Evolutionary conservation across 2,113 vertebrate species (phyloP).

Genomic region (Poeciliopsis retropinna): DNA sequence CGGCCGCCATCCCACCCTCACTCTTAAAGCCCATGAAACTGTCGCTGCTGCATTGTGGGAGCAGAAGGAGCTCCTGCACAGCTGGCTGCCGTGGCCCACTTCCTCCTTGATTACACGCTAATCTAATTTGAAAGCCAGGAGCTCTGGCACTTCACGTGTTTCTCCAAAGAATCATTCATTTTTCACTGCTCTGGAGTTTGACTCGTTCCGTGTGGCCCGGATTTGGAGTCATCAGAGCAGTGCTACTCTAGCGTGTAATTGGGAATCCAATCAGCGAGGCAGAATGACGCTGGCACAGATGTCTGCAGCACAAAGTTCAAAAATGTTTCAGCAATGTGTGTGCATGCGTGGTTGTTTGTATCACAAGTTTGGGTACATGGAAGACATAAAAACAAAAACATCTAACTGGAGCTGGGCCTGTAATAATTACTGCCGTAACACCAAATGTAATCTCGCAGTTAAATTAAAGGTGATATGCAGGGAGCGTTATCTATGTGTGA

Average conservation of each 20-base stretch:
- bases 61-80: conserved; percentile 39
- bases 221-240: conserved; percentile 60
- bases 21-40: conserved; percentile 20
- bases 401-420: too few relatives aligned
- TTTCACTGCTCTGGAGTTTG: conserved; percentile 51
- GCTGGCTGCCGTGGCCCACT: conserved; percentile 54
- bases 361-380: conserved; percentile 22
- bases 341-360: conserved; percentile 12
- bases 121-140: conserved; percentile 47
- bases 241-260: conserved; percentile 79
- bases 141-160: conserved; percentile 31
- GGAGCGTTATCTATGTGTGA: neutral
- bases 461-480: too few relatives aligned
- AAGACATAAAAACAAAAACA: conserved; percentile 4
- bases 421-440: too few relatives aligned
- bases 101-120: conserved; percentile 51
- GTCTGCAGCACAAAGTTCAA: conserved; percentile 41
- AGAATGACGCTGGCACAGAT: conserved; percentile 70
- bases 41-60: conserved; percentile 2
- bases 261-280: conserved; percentile 61
- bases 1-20: neutral
- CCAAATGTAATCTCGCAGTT: too few relatives aligned
- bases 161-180: conserved; percentile 61
- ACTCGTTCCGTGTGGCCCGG: conserved; percentile 49
- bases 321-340: conserved; percentile 11